These are phyloP conservation scores for Megalops cyprinoides DNA, from an alignment of 2,797 vertebrate species.

Conservation along the genomic window DNA sequence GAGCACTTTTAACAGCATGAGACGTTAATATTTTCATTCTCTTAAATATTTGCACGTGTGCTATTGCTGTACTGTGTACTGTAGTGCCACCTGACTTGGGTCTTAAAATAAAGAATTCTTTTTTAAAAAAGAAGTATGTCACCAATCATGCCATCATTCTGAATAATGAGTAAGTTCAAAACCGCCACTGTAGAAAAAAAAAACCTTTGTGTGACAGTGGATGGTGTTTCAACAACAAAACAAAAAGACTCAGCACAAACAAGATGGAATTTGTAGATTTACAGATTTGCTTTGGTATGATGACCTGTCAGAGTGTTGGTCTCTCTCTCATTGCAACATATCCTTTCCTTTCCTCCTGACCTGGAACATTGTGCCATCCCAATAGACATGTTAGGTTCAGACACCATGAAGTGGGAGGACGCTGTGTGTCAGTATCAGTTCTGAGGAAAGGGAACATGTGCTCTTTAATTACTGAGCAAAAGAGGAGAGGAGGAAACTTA, in stretches of 20 bases:
- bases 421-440: too few species aligned
- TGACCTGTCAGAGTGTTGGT: slow-evolving; percentile 43
- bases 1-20: slow-evolving; percentile 72
- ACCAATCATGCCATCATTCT: slow-evolving; percentile 38
- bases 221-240: neutral
- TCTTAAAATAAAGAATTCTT: slow-evolving; percentile 87
- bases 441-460: slow-evolving; percentile 55
- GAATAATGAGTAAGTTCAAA: neutral
- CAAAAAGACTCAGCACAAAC: neutral
- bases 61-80: slow-evolving; percentile 73
- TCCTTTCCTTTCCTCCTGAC: neutral
- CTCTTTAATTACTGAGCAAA: slow-evolving; percentile 47
- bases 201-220: too few species aligned
- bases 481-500: slow-evolving; percentile 63
- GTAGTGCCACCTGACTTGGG: slow-evolving; percentile 73
- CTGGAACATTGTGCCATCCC: too few species aligned
- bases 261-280: too few species aligned
- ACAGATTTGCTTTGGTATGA: neutral
- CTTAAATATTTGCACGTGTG: slow-evolving; percentile 66
- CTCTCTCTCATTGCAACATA: too few species aligned
- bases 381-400: slow-evolving; percentile 51
- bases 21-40: slow-evolving; percentile 53
- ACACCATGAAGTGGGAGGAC: slow-evolving; percentile 56
- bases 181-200: too few species aligned
- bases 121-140: slow-evolving; percentile 36